phyloP scores from a whole-genome alignment of 2,113 vertebrate species.

The Struthidea cinerea region DNA sequence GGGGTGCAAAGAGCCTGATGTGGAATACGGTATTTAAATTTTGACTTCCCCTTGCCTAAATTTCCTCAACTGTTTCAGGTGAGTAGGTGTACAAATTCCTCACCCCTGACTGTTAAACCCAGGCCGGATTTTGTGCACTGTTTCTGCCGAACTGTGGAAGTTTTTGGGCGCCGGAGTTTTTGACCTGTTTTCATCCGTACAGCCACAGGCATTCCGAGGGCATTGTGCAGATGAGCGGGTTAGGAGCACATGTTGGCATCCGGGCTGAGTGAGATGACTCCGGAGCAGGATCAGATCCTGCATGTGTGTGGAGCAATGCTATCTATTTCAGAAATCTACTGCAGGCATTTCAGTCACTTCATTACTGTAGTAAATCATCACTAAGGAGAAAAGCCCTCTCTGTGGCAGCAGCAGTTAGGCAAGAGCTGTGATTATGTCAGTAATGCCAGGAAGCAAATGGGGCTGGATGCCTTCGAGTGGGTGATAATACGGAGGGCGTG shows the following conservation, averaged over 20 bases:
- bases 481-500: not conserved
- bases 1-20: not conserved
- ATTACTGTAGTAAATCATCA: constrained; percentile 9
- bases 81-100: not conserved
- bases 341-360: constrained; percentile 35
- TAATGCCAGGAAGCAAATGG: constrained; percentile 7
- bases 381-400: not conserved
- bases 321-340: constrained; percentile 29
- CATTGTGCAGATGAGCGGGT: not conserved
- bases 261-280: not conserved
- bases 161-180: not conserved
- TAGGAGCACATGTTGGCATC: not conserved
- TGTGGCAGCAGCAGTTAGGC: not conserved
- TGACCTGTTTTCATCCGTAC: not conserved
- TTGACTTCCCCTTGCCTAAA: not conserved
- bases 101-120: not conserved
- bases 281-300: not conserved
- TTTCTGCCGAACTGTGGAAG: not conserved
- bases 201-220: not conserved
- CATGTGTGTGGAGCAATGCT: not conserved
- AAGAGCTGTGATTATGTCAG: constrained; percentile 12
- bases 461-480: not conserved
- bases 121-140: not conserved
- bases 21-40: not conserved
- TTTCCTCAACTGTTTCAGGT: not conserved